These are phyloP conservation scores for Dreissena polymorpha DNA, from an alignment of 1,140 invertebrate genomes.

Conservation along the genomic window DNA sequence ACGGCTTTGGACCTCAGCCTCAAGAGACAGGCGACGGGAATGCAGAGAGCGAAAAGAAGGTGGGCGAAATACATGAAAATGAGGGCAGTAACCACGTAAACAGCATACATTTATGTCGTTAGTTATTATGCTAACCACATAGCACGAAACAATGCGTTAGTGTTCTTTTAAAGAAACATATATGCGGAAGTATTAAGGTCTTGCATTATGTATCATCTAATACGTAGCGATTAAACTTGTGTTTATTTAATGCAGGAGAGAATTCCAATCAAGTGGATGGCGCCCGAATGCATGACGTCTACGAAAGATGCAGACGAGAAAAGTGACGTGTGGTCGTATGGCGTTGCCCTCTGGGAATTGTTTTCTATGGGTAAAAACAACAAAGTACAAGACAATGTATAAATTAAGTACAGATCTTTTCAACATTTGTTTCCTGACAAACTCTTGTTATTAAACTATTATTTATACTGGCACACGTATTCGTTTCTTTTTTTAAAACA, in stretches of 20 bases:
- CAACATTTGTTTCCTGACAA: no score
- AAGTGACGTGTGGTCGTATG: constrained; percentile 73
- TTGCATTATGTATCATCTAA: no score
- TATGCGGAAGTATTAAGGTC: not conserved
- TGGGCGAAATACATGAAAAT: not conserved
- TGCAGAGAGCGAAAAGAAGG: constrained; percentile 16
- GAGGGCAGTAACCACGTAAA: not conserved
- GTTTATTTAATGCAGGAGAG: constrained; percentile 41
- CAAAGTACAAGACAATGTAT: not conserved
- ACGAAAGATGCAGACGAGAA: constrained; percentile 56
- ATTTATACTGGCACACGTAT: no score
- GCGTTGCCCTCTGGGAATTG: constrained; percentile 71
- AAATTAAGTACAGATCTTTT: no score
- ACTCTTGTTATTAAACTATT: no score
- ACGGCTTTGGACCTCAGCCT: constrained; percentile 88
- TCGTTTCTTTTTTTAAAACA: no score
- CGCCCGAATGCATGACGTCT: constrained; percentile 58
- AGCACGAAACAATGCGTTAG: not conserved
- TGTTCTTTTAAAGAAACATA: not conserved
- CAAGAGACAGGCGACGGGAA: constrained; percentile 17
- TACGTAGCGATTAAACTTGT: no score
- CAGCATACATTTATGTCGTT: not conserved
- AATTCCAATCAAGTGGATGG: constrained; percentile 67
- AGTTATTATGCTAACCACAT: not conserved
- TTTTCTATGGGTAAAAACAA: constrained; percentile 56